phyloP scores from a whole-genome alignment of 2,797 vertebrate genomes.

The Nyctibius grandis region DNA sequence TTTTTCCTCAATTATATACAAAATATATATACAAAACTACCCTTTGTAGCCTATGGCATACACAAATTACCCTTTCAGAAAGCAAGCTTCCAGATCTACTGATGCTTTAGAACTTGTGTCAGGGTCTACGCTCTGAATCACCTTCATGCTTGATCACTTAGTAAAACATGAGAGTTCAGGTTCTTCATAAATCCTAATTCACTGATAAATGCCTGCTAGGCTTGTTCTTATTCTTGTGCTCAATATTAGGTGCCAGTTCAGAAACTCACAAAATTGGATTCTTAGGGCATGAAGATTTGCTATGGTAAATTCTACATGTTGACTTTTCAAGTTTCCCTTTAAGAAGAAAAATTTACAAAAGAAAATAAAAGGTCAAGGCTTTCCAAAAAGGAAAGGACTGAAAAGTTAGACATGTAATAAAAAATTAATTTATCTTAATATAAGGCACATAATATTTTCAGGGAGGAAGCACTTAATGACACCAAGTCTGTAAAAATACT shows the following conservation, averaged over 20 bases:
- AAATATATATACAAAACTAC: background rate
- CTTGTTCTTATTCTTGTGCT: background rate
- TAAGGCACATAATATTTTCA: background rate
- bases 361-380: background rate
- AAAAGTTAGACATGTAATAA: background rate
- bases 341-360: background rate
- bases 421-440: background rate
- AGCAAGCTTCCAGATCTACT: background rate
- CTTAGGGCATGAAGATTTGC: background rate
- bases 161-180: background rate
- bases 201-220: background rate
- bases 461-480: background rate
- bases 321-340: background rate
- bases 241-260: background rate
- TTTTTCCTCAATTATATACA: background rate
- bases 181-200: constrained; percentile 29
- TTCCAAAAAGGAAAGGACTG: background rate
- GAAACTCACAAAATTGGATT: constrained; percentile 28
- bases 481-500: background rate
- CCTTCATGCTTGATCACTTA: background rate
- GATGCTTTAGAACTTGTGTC: background rate
- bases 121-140: background rate
- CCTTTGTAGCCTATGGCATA: background rate
- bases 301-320: background rate
- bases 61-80: background rate